Conservation (phyloP, 2,888 invertebrate species). For the Himalopsyche anomala region DNA sequence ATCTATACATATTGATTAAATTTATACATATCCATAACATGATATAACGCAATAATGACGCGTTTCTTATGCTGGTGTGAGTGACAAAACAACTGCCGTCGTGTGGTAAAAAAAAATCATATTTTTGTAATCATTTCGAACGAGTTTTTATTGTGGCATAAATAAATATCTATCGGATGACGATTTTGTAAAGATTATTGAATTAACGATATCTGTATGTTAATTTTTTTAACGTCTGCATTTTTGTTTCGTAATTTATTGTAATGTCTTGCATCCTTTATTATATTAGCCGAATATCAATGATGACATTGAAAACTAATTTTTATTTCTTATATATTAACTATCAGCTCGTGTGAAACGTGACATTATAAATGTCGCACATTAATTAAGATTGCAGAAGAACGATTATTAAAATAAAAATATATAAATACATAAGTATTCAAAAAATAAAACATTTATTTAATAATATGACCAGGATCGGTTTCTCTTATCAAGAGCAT, state of each 20-base stretch:
- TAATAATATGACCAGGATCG: too few species aligned
- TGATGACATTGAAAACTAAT: constrained; percentile 32
- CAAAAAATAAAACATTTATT: too few species aligned
- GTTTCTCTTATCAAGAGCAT: too few species aligned
- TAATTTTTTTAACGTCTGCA: constrained; percentile 18
- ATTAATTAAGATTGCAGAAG: not conserved
- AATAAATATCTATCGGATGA: constrained; percentile 8
- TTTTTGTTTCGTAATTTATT: constrained; percentile 20
- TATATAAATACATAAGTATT: too few species aligned
- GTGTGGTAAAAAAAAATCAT: constrained; percentile 16
- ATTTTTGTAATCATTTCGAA: constrained; percentile 34
- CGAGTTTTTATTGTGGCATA: constrained; percentile 11
- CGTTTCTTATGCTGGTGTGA: constrained; percentile 43
- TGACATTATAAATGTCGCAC: constrained; percentile 7
- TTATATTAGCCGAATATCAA: not conserved
- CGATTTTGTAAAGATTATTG: constrained; percentile 8
- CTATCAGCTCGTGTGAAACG: constrained; percentile 17
- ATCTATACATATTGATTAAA: constrained; percentile 54
- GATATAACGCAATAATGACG: constrained; percentile 48
- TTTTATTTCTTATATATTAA: not conserved
- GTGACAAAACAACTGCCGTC: not conserved
- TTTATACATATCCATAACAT: constrained; percentile 33
- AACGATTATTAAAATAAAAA: too few species aligned
- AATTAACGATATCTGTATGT: not conserved
- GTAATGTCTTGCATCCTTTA: constrained; percentile 14